Percentiles rank a stretch among this genome's conserved stretches.
These are phyloP conservation scores for Xestobium rufovillosum DNA, from an alignment of 2,888 invertebrate species.

Conservation along the genomic window DNA sequence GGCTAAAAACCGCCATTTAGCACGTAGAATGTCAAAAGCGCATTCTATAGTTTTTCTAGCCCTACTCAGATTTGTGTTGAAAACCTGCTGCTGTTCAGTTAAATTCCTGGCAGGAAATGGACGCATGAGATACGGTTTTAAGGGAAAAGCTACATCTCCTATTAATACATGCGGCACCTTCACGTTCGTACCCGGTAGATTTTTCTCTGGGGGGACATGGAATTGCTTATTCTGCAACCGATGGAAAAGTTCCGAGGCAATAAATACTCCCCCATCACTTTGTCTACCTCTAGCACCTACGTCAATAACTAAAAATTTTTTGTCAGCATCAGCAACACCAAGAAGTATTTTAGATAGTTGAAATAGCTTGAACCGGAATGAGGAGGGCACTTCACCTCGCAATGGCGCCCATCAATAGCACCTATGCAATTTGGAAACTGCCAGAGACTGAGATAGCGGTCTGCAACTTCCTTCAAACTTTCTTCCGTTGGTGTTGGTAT, in stretches of 20 bases:
- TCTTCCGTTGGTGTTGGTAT: no score
- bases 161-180: slow-evolving; percentile 10
- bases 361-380: slow-evolving; percentile 15
- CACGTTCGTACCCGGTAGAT: slow-evolving; percentile 9
- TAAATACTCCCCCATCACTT: slow-evolving; percentile 18
- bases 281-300: no score
- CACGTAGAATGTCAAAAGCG: slow-evolving; percentile 8
- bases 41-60: background rate
- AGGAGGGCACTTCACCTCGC: slow-evolving; percentile 16
- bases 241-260: slow-evolving; percentile 11
- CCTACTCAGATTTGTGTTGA: background rate
- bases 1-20: slow-evolving; percentile 8
- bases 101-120: slow-evolving; percentile 8
- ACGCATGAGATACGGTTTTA: slow-evolving; percentile 8
- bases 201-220: slow-evolving; percentile 5
- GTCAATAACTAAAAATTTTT: no score
- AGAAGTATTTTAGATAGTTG: slow-evolving; percentile 20
- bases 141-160: slow-evolving; percentile 13
- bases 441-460: no score
- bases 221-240: slow-evolving; percentile 10
- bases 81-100: background rate
- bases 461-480: no score
- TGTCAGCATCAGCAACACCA: no score
- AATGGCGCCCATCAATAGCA: slow-evolving; percentile 19
- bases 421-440: slow-evolving; percentile 22